Evolutionary conservation across 2,888 invertebrate genomes (phyloP).

Genomic region (Pycnomerus fuliginosus): DNA sequence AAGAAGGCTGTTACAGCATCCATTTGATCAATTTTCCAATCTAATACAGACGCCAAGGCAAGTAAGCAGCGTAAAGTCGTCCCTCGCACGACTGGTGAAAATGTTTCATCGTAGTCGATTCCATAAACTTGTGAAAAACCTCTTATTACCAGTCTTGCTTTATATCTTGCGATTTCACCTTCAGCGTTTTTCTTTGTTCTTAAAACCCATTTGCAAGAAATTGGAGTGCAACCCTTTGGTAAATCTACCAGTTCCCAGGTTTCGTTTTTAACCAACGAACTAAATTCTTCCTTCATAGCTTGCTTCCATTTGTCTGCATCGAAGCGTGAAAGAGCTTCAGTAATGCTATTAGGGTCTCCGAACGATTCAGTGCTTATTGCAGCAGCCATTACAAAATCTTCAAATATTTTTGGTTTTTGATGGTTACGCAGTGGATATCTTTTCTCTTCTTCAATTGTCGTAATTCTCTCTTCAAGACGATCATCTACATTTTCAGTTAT

Average conservation of each 20-base stretch:
- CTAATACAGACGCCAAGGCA: not conserved
- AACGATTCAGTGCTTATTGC: not conserved
- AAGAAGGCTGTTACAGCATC: conserved; percentile 1
- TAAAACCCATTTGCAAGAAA: not conserved
- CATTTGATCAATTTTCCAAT: not conserved
- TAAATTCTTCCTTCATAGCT: not conserved
- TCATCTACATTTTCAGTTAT: too few relatives aligned
- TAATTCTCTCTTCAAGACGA: too few relatives aligned
- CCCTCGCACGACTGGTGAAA: not conserved
- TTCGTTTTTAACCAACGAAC: not conserved
- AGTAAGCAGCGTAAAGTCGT: not conserved
- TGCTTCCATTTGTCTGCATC: not conserved
- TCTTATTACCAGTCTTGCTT: conserved; percentile 2
- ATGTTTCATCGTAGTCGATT: conserved; percentile 1
- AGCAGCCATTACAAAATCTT: not conserved
- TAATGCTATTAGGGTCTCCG: not conserved
- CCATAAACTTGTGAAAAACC: not conserved
- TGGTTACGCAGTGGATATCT: too few relatives aligned
- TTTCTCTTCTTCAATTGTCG: too few relatives aligned
- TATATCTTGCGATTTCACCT: conserved; percentile 8
- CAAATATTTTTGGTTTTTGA: not conserved
- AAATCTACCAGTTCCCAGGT: conserved; percentile 1
- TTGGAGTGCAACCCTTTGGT: not conserved
- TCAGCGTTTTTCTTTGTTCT: not conserved
- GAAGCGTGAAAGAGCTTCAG: not conserved